Percentiles rank a stretch among this genome's conserved stretches.
phyloP scores from a whole-genome alignment of 2,888 invertebrate genomes.

The Helleia helle region DNA sequence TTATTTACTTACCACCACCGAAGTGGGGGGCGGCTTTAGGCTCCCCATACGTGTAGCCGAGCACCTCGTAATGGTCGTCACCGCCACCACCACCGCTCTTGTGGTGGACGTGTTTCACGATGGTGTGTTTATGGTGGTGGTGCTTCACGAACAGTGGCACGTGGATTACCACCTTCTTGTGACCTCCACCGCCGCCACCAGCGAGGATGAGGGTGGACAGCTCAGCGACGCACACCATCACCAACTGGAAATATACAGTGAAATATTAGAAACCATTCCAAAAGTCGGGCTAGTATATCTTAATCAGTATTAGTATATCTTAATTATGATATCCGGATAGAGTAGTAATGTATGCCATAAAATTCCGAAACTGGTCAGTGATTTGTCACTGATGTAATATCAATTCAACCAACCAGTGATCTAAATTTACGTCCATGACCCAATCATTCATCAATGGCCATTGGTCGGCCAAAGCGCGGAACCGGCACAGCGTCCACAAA shows the following conservation, averaged over 20 bases:
- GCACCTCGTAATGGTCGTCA: constrained; percentile 78
- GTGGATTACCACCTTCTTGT: constrained; percentile 84
- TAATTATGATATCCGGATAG: too few relatives aligned
- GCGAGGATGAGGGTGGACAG: constrained; percentile 44
- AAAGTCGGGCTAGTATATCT: too few relatives aligned
- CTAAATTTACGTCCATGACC: too few relatives aligned
- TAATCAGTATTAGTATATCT: too few relatives aligned
- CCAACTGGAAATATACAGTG: constrained; percentile 41
- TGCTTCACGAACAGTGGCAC: constrained; percentile 85
- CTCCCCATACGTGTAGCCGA: constrained; percentile 78
- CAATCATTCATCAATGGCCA: too few relatives aligned
- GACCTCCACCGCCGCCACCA: constrained; percentile 68
- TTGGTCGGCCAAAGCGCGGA: too few relatives aligned
- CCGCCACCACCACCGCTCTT: constrained; percentile 70
- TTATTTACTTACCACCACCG: constrained; percentile 54
- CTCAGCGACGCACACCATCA: constrained; percentile 48
- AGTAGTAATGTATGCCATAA: too few relatives aligned
- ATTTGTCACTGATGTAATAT: too few relatives aligned
- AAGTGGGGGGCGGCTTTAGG: constrained; percentile 69
- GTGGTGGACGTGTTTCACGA: constrained; percentile 82
- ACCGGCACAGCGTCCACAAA: too few relatives aligned
- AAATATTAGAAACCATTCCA: too few relatives aligned
- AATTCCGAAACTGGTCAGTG: too few relatives aligned
- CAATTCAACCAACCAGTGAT: too few relatives aligned
- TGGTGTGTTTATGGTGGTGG: constrained; percentile 84